A percentile compares a stretch with the other conserved stretches of the same genome.
phyloP scores from a whole-genome alignment of 2,888 invertebrate genomes.

The Buathra laborator region DNA sequence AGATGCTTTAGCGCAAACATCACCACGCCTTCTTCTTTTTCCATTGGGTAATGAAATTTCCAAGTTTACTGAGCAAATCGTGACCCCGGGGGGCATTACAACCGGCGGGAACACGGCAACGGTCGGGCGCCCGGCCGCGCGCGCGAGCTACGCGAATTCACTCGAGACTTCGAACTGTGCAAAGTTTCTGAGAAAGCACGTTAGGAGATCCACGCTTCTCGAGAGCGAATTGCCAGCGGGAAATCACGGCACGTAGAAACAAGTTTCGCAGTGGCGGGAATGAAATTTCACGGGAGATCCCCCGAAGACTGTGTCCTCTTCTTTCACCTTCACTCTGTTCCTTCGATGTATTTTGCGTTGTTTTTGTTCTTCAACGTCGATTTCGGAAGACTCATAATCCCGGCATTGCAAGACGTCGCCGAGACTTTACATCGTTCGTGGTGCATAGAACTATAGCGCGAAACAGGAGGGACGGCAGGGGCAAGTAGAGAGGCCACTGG shows the following conservation, averaged over 20 bases:
- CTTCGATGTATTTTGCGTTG: background rate
- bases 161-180: constrained; percentile 67
- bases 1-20: constrained; percentile 64
- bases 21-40: constrained; percentile 61
- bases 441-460: constrained; percentile 10
- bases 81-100: constrained; percentile 72
- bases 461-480: background rate
- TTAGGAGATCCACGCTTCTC: constrained; percentile 64
- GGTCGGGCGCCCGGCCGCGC: background rate
- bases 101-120: constrained; percentile 22
- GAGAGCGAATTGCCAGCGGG: constrained; percentile 67
- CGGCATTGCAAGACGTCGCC: background rate
- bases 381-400: constrained; percentile 3
- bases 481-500: constrained; percentile 27
- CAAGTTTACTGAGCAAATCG: constrained; percentile 74
- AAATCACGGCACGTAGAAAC: constrained; percentile 69
- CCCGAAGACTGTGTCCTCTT: constrained; percentile 16
- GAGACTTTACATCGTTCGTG: background rate
- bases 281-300: constrained; percentile 61
- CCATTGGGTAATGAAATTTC: constrained; percentile 72
- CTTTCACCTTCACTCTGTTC: background rate
- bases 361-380: constrained; percentile 32
- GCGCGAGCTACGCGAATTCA: constrained; percentile 66
- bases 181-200: constrained; percentile 66
- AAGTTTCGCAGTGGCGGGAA: constrained; percentile 61